Evolutionary conservation across 2,888 invertebrate genomes (phyloP).

Genomic region (Lepetodrilus schrolli): DNA sequence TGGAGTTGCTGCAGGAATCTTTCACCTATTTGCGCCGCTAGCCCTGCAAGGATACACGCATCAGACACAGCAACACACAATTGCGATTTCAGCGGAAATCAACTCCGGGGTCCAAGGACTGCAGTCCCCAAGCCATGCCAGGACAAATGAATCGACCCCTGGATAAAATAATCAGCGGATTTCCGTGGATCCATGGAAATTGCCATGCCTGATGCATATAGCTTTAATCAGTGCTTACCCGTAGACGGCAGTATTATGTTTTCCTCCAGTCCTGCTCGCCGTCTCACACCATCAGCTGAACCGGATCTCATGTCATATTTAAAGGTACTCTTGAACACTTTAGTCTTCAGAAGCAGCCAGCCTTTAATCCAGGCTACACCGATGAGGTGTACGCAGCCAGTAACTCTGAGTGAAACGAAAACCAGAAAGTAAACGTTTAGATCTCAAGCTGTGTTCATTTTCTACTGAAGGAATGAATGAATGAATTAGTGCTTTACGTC

Average conservation of each 20-base stretch:
- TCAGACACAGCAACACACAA: too few species aligned
- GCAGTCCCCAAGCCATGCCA: neutral
- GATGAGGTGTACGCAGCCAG: slow-evolving; percentile 57
- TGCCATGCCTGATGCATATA: neutral
- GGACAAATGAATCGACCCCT: neutral
- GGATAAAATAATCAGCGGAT: neutral
- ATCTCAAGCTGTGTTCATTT: too few species aligned
- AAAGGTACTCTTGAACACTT: slow-evolving; percentile 53
- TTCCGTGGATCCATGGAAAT: neutral
- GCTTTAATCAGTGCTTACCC: too few species aligned
- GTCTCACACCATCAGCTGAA: slow-evolving; percentile 44
- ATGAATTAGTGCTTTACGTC: too few species aligned
- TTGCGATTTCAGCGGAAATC: too few species aligned
- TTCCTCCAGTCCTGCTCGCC: slow-evolving; percentile 78
- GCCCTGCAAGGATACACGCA: too few species aligned
- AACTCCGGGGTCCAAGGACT: too few species aligned
- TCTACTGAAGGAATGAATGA: too few species aligned
- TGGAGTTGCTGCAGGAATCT: too few species aligned
- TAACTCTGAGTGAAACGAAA: slow-evolving; percentile 51
- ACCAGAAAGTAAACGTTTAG: too few species aligned
- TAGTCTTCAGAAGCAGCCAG: slow-evolving; percentile 50
- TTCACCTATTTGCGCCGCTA: too few species aligned
- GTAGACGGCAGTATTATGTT: slow-evolving; percentile 87
- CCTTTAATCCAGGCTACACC: slow-evolving; percentile 51
- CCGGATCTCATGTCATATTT: slow-evolving; percentile 29